A percentile compares a stretch with the other conserved stretches of the same genome.
Evolutionary conservation across 2,797 vertebrate genomes (phyloP).

Genomic region (Chanos chanos): DNA sequence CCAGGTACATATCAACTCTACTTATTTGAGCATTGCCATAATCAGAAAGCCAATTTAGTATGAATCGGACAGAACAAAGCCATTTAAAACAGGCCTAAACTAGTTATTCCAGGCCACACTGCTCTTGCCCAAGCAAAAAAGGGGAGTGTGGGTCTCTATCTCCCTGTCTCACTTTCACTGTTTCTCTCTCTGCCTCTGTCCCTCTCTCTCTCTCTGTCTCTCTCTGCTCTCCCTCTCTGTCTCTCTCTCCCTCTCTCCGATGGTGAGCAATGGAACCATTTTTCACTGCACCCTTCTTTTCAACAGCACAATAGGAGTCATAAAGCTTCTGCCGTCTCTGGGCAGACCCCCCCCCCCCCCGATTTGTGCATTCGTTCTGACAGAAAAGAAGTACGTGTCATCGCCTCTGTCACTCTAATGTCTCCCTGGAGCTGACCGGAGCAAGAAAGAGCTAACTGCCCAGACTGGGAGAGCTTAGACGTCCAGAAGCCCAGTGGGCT

Average conservation of each 20-base stretch:
- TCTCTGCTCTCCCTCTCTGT: no score
- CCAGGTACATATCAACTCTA: no score
- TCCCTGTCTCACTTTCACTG: no score
- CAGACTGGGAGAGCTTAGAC: neutral
- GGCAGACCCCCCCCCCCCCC: neutral
- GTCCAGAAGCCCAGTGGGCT: neutral
- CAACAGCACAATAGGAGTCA: neutral
- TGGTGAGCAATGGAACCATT: neutral
- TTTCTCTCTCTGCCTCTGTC: no score
- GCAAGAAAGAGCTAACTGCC: slow-evolving; percentile 10
- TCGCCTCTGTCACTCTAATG: neutral
- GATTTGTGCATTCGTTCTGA: slow-evolving; percentile 19
- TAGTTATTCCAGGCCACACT: no score
- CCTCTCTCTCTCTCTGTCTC: no score
- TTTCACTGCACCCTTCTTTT: slow-evolving; percentile 4
- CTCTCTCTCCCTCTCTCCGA: neutral
- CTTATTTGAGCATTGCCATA: no score
- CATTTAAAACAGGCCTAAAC: no score
- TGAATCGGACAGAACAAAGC: no score
- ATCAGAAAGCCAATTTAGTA: no score
- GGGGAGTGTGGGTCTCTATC: no score
- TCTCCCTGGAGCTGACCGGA: neutral
- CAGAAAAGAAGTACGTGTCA: slow-evolving; percentile 13
- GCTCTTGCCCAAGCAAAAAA: no score
- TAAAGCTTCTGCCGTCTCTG: neutral